A percentile compares a stretch with the other conserved stretches of the same genome.
phyloP scores from a whole-genome alignment of 2,888 invertebrate genomes.

The Drosophila multiciliata region DNA sequence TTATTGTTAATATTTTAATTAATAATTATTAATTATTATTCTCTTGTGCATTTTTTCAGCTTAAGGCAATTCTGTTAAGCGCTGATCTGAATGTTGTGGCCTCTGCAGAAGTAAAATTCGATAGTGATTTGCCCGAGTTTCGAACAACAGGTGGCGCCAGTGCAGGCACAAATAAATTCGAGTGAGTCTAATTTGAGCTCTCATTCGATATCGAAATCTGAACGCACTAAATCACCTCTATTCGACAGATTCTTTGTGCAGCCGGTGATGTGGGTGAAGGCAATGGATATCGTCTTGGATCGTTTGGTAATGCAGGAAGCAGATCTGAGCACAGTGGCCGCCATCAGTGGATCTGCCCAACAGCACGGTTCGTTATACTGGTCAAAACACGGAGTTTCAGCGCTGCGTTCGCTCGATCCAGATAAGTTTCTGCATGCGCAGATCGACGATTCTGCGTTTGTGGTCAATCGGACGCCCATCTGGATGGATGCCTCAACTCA shows the following conservation, averaged over 20 bases:
- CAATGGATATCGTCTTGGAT: slow-evolving; percentile 95
- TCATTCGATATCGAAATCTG: neutral
- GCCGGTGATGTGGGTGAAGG: slow-evolving; percentile 97
- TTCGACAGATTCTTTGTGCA: slow-evolving; percentile 90
- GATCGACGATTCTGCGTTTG: slow-evolving; percentile 91
- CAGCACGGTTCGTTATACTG: slow-evolving; percentile 99
- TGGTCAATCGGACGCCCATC: slow-evolving; percentile 92
- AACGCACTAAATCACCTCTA: neutral
- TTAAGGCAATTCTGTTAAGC: slow-evolving; percentile 94
- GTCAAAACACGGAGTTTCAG: slow-evolving; percentile 90
- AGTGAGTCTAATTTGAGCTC: slow-evolving; percentile 62
- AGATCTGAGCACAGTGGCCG: slow-evolving; percentile 92
- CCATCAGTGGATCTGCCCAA: slow-evolving; percentile 97
- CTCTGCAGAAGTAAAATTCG: slow-evolving; percentile 94
- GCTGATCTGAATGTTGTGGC: slow-evolving; percentile 90
- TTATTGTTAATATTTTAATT: neutral
- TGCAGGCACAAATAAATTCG: slow-evolving; percentile 84
- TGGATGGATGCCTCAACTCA: slow-evolving; percentile 95
- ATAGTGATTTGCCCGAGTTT: slow-evolving; percentile 96
- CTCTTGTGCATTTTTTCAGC: slow-evolving; percentile 87
- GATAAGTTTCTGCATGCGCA: slow-evolving; percentile 93
- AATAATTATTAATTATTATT: no score
- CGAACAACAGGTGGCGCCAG: slow-evolving; percentile 87
- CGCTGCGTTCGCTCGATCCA: slow-evolving; percentile 89
- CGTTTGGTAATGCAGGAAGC: slow-evolving; percentile 92